Evolutionary conservation across 2,113 vertebrate genomes (phyloP), one percentile per base, ranked within the genome.

Genomic region (Corapipo altera): DNA sequence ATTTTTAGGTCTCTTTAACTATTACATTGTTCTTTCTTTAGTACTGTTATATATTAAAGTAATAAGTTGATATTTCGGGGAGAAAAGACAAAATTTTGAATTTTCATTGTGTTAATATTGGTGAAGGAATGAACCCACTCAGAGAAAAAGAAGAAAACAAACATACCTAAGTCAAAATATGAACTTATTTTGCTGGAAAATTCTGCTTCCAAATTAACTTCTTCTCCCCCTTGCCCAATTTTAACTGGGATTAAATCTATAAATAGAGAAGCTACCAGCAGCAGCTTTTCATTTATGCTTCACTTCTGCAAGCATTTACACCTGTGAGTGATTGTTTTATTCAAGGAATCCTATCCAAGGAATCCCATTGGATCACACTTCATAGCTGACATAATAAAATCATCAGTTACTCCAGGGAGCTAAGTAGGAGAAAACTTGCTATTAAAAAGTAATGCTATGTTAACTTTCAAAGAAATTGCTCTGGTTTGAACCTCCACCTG

Each of bases 401-500:
- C 19, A 48, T 30, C 35, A 23, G 19, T 61, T 90, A 30, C 37
- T 92, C 37, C 71, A 61, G 27, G 43, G 46, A 70, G 21, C n/a
- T 71, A 70, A 65, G 28, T 65, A 91, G 35, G 51, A 96, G 32
- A 17, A 90, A 80, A 54, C 26, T 70, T 73, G 88, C 64, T 89
- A 76, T 85, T 32, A 70, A 67, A 65, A 37, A 72, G 9, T 16
- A 95, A 73, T 82, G 17, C 10, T 30, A 67, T 30, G n/a, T n/a
- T 76, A 95, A 94, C 37, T 78, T 91, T 91, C 12, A 2, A 77
- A 92, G 86, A 52, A 27, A 58, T 3, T 15, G 19, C 22, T 83
- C 49, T 90, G 76, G 93, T 93, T 86, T 92, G 89, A 91, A 87
- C 81, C 39, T 89, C 89, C 91, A 94, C 96, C 94, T 97, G 96